These are phyloP conservation scores for Dromas ardeola DNA, from an alignment of 2,113 vertebrate species.

Conservation along the genomic window DNA sequence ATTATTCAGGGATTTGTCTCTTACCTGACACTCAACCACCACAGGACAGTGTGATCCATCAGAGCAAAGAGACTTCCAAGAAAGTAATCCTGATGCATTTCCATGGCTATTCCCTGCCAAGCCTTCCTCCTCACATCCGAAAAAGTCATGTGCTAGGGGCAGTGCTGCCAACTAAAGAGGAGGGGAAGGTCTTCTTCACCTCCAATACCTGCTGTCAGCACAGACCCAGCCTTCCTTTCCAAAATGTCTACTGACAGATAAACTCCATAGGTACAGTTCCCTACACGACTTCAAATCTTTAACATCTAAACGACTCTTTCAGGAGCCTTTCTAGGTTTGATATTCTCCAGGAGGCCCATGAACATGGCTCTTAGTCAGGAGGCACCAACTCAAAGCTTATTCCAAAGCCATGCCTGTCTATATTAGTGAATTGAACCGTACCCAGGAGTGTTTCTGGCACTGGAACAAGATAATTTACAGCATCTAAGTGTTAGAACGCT, in stretches of 20 bases:
- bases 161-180: not conserved
- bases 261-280: not conserved
- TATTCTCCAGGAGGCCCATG: not conserved
- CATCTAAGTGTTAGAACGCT: not conserved
- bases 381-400: not conserved
- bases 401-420: not conserved
- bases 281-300: not conserved
- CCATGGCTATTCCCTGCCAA: not conserved
- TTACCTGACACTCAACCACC: not conserved
- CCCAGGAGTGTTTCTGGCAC: not conserved
- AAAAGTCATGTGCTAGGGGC: not conserved
- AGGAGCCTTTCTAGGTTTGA: not conserved
- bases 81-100: not conserved
- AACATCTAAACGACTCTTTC: not conserved
- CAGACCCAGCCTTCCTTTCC: not conserved
- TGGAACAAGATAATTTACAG: not conserved
- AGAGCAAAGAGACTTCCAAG: not conserved
- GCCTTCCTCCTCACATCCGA: not conserved
- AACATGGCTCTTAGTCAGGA: not conserved
- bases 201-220: not conserved
- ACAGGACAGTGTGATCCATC: not conserved
- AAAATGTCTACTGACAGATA: rapidly evolving
- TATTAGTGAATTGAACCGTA: not conserved
- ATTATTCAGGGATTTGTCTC: not conserved
- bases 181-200: not conserved